phyloP scores from a whole-genome alignment of 1,140 invertebrate genomes.

The Drosophila takahashii region DNA sequence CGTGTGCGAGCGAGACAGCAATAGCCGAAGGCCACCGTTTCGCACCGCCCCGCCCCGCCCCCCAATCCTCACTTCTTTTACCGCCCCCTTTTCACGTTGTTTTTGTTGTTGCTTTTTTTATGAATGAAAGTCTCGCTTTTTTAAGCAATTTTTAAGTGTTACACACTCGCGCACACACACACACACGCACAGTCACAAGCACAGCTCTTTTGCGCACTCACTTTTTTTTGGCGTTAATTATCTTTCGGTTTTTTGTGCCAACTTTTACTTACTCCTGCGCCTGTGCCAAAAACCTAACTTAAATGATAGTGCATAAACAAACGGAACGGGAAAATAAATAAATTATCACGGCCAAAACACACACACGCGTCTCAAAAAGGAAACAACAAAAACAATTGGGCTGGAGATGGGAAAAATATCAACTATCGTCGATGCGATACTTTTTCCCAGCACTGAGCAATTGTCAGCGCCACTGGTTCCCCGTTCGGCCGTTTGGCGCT shows the following conservation, averaged over 20 bases:
- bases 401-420: background rate
- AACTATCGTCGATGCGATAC: too few relatives aligned
- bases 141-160: slow-evolving; percentile 3
- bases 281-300: slow-evolving; percentile 2
- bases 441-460: too few relatives aligned
- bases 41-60: slow-evolving; percentile 31
- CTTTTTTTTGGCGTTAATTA: too few relatives aligned
- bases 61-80: background rate
- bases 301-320: slow-evolving; percentile 17
- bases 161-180: slow-evolving; percentile 12
- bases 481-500: too few relatives aligned
- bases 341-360: slow-evolving; percentile 14
- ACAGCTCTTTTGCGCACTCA: slow-evolving; percentile 3
- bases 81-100: background rate
- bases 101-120: slow-evolving; percentile 20
- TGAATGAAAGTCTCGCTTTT: slow-evolving; percentile 38
- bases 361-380: slow-evolving; percentile 8
- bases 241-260: background rate
- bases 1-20: slow-evolving; percentile 23
- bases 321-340: slow-evolving; percentile 20
- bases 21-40: slow-evolving; percentile 45
- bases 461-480: too few relatives aligned
- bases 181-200: slow-evolving; percentile 1
- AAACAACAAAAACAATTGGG: slow-evolving; percentile 11
- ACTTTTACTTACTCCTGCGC: slow-evolving; percentile 8